These are phyloP conservation scores for Himantopus leucocephalus DNA, from an alignment of 2,113 vertebrate species.

Conservation along the genomic window DNA sequence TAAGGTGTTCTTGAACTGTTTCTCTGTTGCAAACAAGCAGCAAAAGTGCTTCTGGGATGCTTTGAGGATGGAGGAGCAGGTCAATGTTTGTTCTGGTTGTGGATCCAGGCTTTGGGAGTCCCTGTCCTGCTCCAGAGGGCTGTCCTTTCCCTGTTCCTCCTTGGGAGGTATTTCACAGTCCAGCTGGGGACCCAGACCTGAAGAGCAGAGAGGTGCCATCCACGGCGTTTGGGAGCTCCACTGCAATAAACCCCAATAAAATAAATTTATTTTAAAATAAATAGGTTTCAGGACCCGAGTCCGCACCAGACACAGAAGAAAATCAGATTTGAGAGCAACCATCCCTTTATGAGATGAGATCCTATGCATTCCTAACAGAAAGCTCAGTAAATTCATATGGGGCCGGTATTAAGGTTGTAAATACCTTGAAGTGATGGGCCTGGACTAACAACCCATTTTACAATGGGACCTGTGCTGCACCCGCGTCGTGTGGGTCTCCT, in stretches of 20 bases:
- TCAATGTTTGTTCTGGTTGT: not conserved
- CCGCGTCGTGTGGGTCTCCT: fast-evolving
- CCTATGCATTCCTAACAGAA: not conserved
- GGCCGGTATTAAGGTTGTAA: not conserved
- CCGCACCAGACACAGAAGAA: not conserved
- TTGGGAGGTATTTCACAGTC: not conserved
- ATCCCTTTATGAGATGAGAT: not conserved
- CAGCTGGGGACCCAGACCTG: not conserved
- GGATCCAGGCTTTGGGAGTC: not conserved
- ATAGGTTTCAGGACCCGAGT: not conserved
- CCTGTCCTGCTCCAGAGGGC: not conserved
- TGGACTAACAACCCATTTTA: not conserved
- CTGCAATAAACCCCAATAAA: not conserved
- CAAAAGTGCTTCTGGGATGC: not conserved
- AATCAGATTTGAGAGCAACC: not conserved
- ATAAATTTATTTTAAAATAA: not conserved
- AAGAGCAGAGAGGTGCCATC: not conserved
- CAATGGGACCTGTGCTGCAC: not conserved
- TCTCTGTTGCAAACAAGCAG: not conserved
- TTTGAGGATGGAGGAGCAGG: not conserved
- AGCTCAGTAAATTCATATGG: not conserved
- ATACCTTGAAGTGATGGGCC: not conserved
- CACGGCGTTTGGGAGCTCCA: not conserved
- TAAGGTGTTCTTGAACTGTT: not conserved
- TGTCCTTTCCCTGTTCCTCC: not conserved